phyloP scores from a whole-genome alignment of 2,888 invertebrate species.

The Molorchus minor region DNA sequence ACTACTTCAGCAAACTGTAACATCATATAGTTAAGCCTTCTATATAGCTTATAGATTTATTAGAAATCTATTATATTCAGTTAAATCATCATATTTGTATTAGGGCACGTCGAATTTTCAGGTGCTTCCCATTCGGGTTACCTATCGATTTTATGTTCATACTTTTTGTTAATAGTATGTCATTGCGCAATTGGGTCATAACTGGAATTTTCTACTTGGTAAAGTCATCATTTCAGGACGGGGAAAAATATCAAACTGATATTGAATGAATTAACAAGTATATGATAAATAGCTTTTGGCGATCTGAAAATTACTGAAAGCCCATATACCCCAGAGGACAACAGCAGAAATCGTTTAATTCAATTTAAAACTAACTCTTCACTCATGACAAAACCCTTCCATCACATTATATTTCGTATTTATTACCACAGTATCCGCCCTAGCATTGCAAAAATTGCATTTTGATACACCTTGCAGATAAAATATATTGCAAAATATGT shows the following conservation, averaged over 20 bases:
- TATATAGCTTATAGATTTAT: slow-evolving; percentile 3
- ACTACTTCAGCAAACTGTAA: slow-evolving; percentile 2
- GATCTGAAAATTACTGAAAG: slow-evolving; percentile 1
- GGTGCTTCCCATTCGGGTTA: neutral
- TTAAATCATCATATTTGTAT: slow-evolving; percentile 4
- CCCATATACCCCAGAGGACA: too few species aligned
- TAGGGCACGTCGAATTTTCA: neutral
- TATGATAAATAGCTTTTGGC: slow-evolving; percentile 8
- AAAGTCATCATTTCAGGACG: slow-evolving; percentile 12
- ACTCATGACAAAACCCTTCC: too few species aligned
- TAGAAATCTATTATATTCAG: neutral
- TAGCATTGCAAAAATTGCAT: too few species aligned
- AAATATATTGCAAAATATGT: too few species aligned
- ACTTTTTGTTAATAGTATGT: slow-evolving; percentile 9
- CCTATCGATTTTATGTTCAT: slow-evolving; percentile 5
- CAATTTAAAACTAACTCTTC: neutral
- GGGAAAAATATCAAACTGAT: slow-evolving; percentile 11
- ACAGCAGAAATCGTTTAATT: neutral
- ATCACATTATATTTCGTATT: too few species aligned
- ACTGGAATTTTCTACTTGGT: slow-evolving; percentile 10
- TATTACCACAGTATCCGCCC: too few species aligned
- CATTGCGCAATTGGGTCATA: slow-evolving; percentile 14
- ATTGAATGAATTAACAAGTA: slow-evolving; percentile 1
- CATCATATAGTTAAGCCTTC: slow-evolving; percentile 4
- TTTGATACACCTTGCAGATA: too few species aligned